Evolutionary conservation across 2,113 vertebrate genomes (phyloP).

Genomic region (Oryzias woworae): DNA sequence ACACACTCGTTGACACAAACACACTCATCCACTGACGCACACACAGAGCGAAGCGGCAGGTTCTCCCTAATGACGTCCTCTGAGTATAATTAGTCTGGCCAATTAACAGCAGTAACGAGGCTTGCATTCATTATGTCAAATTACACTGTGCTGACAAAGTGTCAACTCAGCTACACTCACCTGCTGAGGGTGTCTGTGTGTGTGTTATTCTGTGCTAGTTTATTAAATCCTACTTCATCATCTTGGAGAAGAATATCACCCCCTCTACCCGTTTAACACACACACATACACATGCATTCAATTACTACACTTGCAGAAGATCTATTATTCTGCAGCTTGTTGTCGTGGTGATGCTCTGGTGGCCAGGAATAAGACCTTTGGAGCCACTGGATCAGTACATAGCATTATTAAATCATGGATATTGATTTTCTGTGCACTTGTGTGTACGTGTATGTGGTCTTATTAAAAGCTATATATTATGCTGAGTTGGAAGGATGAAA

Average conservation of each 20-base stretch:
- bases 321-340: conserved; percentile 58
- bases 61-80: conserved; percentile 99
- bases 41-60: conserved; percentile 63
- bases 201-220: conserved; percentile 32
- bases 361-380: conserved; percentile 42
- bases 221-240: conserved; percentile 69
- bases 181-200: conserved; percentile 83
- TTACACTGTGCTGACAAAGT: conserved; percentile 93
- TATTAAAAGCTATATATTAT: conserved; percentile 99
- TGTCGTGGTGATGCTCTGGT: conserved; percentile 50
- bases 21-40: conserved; percentile 27
- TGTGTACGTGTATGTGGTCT: conserved; percentile 70
- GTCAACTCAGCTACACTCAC: conserved; percentile 98
- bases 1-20: conserved; percentile 39
- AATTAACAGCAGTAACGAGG: conserved; percentile 99
- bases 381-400: conserved; percentile 87
- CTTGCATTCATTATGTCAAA: conserved; percentile 99
- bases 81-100: conserved; percentile 99
- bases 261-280: conserved; percentile 10
- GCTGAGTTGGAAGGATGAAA: conserved; percentile 91
- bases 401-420: conserved; percentile 98
- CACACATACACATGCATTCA: conserved; percentile 45
- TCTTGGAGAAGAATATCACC: conserved; percentile 56
- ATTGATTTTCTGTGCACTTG: conserved; percentile 82
- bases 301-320: conserved; percentile 57